Evolutionary conservation across 92 coral and sea anemone genomes (phyloP), one percentile per base, ranked within the genome.

Genomic region (Bergia sp.): DNA sequence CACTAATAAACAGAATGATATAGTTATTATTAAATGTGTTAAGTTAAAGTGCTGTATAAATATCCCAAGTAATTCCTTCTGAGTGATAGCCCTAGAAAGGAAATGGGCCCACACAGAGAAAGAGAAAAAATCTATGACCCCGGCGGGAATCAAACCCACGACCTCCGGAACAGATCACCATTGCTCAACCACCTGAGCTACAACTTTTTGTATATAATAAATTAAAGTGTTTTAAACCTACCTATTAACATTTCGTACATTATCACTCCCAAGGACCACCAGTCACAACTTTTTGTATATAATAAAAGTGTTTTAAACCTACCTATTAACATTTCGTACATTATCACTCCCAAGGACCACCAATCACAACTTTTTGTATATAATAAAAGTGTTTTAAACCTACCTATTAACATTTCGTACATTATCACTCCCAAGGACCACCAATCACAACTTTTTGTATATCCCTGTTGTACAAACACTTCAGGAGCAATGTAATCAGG

Each of bases 401-500:
- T 82, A 96, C 99, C 99, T 89, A 96, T 96, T 23, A 96, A 89
- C 99, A 96, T 96, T 86, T 96, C 99, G 71, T 96, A 96, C 94
- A 96, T 94, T 47, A 96, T 96, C 1, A 96, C 99, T 1, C 99
- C 99, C 57, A 96, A 81, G 29, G 98, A 95, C 98, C 99, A 96
- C 96, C 94, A 96, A 89, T 96, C 99, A 91, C 98, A 96, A 73
- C 97, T 95, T 37, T 92, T 93, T 18, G 95, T 92, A 89, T 96
- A 96, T 47, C 99, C 99, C 20, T 91, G 91, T 77, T 96, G 99
- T 15, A 91, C 88, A 80, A 96, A 96, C 43, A 96, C 99, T 89
- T 96, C 99, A 53, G 99, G 99, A 8, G 99, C 99, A 43, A 96
- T 96, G 87, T 96, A 96, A 77, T 96, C 99, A 72, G 99, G 99